Conservation (phyloP, 1,140 invertebrate genomes). For the Camponotus pennsylvanicus region DNA sequence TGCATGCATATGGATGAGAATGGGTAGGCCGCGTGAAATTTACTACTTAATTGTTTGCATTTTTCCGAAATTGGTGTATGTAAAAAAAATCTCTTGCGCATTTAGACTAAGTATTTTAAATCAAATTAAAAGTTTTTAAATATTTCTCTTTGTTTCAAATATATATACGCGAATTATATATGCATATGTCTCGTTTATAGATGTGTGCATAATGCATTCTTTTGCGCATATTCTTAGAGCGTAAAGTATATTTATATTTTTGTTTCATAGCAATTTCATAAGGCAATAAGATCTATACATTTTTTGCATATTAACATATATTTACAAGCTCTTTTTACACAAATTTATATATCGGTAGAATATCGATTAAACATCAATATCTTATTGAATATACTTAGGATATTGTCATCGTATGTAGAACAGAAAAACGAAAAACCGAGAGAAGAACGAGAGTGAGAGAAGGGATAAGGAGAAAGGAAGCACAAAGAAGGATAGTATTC, state of each 20-base stretch:
- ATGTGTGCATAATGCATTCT: neutral
- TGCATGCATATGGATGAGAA: constrained; percentile 36
- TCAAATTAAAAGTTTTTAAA: constrained; percentile 21
- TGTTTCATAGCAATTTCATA: no score
- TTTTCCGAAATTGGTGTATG: constrained; percentile 28
- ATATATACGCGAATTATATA: no score
- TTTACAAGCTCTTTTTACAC: neutral
- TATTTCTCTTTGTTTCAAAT: neutral
- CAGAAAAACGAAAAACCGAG: constrained; percentile 34
- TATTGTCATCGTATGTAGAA: constrained; percentile 67
- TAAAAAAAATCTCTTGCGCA: constrained; percentile 2
- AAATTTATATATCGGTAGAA: neutral
- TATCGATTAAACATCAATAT: neutral
- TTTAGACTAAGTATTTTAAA: constrained; percentile 26
- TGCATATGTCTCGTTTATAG: no score
- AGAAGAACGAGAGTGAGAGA: constrained; percentile 33
- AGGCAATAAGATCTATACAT: neutral
- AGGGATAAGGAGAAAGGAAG: neutral
- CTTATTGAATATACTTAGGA: constrained; percentile 56
- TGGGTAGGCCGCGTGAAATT: constrained; percentile 27
- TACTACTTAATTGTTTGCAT: constrained; percentile 37
- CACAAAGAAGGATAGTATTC: constrained; percentile 40
- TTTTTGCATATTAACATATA: neutral
- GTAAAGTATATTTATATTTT: neutral
- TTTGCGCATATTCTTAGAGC: neutral